Percentiles rank a stretch among this genome's conserved stretches.
phyloP scores from a whole-genome alignment of 1,140 invertebrate genomes.

The Cheumatopsyche charites region DNA sequence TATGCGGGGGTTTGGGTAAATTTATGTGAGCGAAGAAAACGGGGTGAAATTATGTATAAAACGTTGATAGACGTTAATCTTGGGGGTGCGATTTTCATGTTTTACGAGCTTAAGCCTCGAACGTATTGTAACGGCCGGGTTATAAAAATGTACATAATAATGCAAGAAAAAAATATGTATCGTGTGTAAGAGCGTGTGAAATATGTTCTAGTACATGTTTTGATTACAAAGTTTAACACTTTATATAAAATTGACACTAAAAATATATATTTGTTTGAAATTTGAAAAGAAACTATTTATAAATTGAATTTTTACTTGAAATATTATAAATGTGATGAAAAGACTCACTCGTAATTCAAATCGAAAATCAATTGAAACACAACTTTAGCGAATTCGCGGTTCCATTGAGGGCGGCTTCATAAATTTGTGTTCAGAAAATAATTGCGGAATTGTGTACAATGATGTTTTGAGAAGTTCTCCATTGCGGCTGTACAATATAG shows the following conservation, averaged over 20 bases:
- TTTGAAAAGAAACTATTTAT: too few species aligned
- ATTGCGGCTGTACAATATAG: background rate
- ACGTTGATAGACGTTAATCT: constrained; percentile 16
- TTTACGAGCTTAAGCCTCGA: constrained; percentile 13
- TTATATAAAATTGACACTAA: too few species aligned
- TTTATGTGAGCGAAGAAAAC: too few species aligned
- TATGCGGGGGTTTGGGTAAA: too few species aligned
- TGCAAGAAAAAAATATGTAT: background rate
- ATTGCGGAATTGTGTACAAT: background rate
- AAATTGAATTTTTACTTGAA: too few species aligned
- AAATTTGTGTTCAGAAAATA: background rate
- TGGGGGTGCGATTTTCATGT: constrained; percentile 17
- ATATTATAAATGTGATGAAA: too few species aligned
- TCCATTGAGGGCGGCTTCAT: background rate
- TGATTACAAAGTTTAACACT: too few species aligned
- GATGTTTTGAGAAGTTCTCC: constrained; percentile 10
- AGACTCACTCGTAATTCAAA: too few species aligned
- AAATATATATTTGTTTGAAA: too few species aligned
- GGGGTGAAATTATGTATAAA: background rate
- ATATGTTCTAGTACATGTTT: background rate
- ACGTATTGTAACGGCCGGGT: background rate
- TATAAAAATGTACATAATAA: constrained; percentile 1
- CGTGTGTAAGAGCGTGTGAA: background rate
- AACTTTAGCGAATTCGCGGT: background rate
- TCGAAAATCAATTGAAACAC: too few species aligned